Conservation (phyloP, 2,797 vertebrate species). For the Pitangus sulphuratus region DNA sequence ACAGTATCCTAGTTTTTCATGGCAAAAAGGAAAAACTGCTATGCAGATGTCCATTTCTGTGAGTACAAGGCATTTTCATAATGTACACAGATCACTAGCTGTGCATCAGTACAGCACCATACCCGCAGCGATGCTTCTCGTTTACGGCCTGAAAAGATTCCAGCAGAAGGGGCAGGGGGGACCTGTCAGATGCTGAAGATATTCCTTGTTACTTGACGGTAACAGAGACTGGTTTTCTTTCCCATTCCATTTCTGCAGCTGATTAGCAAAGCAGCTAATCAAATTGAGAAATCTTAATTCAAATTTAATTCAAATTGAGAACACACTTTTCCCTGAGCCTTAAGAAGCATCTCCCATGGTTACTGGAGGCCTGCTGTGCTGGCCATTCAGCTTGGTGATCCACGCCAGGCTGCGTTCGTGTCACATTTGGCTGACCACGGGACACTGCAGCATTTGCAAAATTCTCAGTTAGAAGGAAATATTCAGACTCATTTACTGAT, state of each 20-base stretch:
- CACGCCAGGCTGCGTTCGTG: neutral
- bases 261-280: constrained; percentile 43
- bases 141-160: neutral
- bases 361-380: neutral
- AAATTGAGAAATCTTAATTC: constrained; percentile 39
- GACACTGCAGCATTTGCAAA: neutral
- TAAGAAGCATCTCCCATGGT: neutral
- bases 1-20: neutral
- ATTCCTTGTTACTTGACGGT: neutral
- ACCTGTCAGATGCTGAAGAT: neutral
- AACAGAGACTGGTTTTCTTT: neutral
- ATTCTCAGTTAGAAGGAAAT: neutral
- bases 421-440: neutral
- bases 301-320: constrained; percentile 11
- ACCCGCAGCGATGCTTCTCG: neutral
- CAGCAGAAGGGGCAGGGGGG: neutral
- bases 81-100: neutral
- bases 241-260: constrained; percentile 3
- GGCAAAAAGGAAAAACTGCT: neutral
- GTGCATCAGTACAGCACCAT: neutral
- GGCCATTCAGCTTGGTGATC: neutral
- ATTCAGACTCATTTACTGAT: neutral
- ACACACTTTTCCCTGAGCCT: neutral
- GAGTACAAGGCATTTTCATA: neutral
- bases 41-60: neutral